phyloP scores from a whole-genome alignment of 1,140 invertebrate genomes.

The Achatina immaculata region DNA sequence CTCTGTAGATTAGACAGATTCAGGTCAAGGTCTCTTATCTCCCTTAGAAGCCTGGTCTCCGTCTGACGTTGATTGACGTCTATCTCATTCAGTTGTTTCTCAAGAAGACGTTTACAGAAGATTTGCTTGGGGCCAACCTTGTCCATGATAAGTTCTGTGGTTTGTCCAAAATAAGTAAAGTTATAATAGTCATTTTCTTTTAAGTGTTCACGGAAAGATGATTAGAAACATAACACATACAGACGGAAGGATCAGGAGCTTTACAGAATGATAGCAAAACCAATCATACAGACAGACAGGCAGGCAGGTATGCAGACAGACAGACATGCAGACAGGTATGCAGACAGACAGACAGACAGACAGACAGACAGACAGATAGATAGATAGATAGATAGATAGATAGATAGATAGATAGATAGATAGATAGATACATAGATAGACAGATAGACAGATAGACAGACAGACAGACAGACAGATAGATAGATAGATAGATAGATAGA shows the following conservation, averaged over 20 bases:
- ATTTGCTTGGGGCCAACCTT: not conserved
- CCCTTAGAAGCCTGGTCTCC: not conserved
- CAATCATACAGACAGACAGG: too few species aligned
- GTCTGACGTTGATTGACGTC: not conserved
- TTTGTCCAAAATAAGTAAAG: not conserved
- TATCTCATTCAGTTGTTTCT: not conserved
- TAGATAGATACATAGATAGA: not conserved
- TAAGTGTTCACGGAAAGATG: too few species aligned
- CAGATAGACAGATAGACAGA: too few species aligned
- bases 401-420: not conserved
- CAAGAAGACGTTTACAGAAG: not conserved
- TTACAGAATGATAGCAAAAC: too few species aligned
- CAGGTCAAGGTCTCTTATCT: not conserved
- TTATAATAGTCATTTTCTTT: not conserved
- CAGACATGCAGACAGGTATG: too few species aligned
- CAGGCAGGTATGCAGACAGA: too few species aligned
- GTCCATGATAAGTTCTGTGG: constrained; percentile 20
- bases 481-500: not conserved
- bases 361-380: too few species aligned
- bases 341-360: too few species aligned
- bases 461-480: too few species aligned
- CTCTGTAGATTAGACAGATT: not conserved
- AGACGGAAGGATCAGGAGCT: too few species aligned
- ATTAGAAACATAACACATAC: too few species aligned
- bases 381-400: not conserved